Evolutionary conservation across 2,113 vertebrate genomes (phyloP).

Genomic region (Gymnorhina tibicen): DNA sequence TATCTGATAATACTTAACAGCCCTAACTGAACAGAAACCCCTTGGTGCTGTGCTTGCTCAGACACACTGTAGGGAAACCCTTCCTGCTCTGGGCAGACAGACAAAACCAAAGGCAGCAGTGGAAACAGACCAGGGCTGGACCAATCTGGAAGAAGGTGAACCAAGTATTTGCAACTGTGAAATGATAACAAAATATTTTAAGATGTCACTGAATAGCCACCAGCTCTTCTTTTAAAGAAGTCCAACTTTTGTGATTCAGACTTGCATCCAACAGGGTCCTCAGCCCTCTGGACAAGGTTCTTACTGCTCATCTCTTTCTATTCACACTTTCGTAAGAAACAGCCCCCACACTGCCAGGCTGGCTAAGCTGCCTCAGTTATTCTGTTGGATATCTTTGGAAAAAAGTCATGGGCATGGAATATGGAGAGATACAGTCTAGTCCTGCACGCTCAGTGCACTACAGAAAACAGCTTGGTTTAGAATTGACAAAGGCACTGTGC

Average conservation of each 20-base stretch:
- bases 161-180: neutral
- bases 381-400: neutral
- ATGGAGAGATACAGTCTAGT: neutral
- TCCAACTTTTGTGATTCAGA: neutral
- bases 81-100: neutral
- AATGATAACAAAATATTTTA: neutral
- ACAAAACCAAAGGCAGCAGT: neutral
- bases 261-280: neutral
- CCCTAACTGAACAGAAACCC: neutral
- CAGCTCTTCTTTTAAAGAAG: neutral
- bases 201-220: neutral
- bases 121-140: rapidly evolving
- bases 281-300: neutral
- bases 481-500: neutral
- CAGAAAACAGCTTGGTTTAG: neutral
- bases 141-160: neutral
- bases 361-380: neutral
- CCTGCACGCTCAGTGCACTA: neutral
- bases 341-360: neutral
- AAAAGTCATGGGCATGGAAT: neutral
- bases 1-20: neutral
- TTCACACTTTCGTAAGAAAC: neutral
- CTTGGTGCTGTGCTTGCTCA: neutral
- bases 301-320: neutral
- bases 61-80: neutral